A percentile compares a stretch with the other conserved stretches of the same genome.
Conservation (phyloP, 2,797 vertebrate genomes). For the Manis javanica region DNA sequence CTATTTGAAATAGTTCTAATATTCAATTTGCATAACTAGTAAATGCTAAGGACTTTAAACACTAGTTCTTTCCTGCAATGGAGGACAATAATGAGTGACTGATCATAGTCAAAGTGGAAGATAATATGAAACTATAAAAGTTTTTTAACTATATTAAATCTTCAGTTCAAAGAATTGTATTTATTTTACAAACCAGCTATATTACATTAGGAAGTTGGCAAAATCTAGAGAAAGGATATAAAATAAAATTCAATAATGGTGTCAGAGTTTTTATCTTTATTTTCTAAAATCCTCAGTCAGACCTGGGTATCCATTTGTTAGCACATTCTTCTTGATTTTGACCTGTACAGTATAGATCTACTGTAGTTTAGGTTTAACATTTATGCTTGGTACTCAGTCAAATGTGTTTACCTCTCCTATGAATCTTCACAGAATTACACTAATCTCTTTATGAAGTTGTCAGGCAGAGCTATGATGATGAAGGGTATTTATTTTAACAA, state of each 20-base stretch:
- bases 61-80: background rate
- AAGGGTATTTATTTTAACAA: conserved; percentile 53
- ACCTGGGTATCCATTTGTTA: background rate
- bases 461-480: conserved; percentile 1
- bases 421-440: conserved; percentile 51
- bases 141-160: background rate
- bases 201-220: background rate
- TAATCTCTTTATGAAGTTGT: conserved; percentile 28
- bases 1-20: background rate
- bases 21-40: background rate
- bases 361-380: background rate
- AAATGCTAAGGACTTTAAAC: background rate
- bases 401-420: conserved; percentile 49
- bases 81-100: background rate
- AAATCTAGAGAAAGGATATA: background rate
- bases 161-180: background rate
- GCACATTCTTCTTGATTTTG: conserved; percentile 43
- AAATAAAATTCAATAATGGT: background rate
- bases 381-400: background rate
- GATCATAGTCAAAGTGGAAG: background rate
- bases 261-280: background rate
- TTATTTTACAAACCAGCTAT: background rate
- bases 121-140: background rate
- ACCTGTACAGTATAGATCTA: background rate
- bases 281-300: background rate